These are phyloP conservation scores for Myrmophylax atrothorax DNA, from an alignment of 2,113 vertebrate species.

Conservation along the genomic window DNA sequence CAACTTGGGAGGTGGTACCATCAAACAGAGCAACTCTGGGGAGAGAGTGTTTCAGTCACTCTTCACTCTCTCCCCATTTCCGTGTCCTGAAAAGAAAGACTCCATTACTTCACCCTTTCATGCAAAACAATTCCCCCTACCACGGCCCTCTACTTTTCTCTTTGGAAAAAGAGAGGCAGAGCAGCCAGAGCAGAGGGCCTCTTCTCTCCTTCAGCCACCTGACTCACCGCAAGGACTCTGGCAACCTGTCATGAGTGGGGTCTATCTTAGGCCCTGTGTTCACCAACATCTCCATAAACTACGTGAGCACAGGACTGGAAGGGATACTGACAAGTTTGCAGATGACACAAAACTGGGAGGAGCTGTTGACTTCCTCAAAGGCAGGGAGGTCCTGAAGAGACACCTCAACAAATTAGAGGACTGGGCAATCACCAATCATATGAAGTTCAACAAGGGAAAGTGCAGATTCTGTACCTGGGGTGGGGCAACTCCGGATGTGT, in stretches of 20 bases:
- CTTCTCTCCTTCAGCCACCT: background rate
- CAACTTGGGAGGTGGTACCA: background rate
- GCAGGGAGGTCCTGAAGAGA: background rate
- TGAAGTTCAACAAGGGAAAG: background rate
- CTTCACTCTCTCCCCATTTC: background rate
- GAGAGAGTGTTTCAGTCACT: background rate
- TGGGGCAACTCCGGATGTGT: background rate
- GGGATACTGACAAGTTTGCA: background rate
- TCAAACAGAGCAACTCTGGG: background rate
- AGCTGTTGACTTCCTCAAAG: background rate
- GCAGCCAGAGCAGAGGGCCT: background rate
- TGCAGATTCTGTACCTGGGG: background rate
- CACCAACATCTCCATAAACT: background rate
- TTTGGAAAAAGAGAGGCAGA: background rate
- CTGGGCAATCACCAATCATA: background rate
- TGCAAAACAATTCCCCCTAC: background rate
- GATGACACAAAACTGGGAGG: background rate
- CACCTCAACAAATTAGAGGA: background rate
- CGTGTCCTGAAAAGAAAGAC: background rate
- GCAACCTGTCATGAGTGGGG: background rate
- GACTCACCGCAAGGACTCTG: rapidly evolving
- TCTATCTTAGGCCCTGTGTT: background rate
- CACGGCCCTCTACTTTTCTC: background rate
- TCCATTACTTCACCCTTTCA: background rate
- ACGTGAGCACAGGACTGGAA: background rate